Base-by-base conservation (phyloP, 2,888 invertebrate species). In the Cybosia mesomella region DNA sequence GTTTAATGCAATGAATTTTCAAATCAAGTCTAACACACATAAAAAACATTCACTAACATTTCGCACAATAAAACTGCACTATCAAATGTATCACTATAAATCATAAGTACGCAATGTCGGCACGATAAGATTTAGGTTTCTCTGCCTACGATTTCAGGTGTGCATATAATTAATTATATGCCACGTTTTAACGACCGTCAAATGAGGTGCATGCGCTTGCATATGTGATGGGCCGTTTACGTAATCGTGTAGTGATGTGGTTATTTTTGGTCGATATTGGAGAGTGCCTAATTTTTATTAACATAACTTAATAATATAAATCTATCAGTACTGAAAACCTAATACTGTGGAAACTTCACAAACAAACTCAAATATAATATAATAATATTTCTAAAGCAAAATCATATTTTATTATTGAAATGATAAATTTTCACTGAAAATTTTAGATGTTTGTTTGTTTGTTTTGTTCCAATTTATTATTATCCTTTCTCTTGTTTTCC, bases 171-270 rank as follows among this genome's bases (percentile, higher is more conserved):
- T n/a, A n/a, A n/a, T n/a, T n/a, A n/a, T n/a, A 70, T 77, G 67
- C 67, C 68, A 75, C 76, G 81, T 82, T 84, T 88, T 91, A 92
- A 92, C 91, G 90, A 91, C 87, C 89, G 85, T 87, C 92, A 92
- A 93, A 93, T 92, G 93, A 93, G 91, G 89, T 83, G 88, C 91
- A 90, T 90, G 91, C 85, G 85, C 86, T 86, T 87, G 93, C 93
- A 94, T 94, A 92, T 91, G 86, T 91, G 88, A 93, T 93, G 92
- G 89, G 88, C 83, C 81, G 90, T 88, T 92, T 91, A 85, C 90
- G 85, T 92, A 92, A 92, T 89, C 85, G 84, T 72, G 66, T 75
- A 66, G 57, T 69, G 79, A 73, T 73, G 79, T n/a, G 62, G 66
- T 36, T 34, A 54, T 39, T 53, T 64, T 73, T 68, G 63, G 22